phyloP scores from a whole-genome alignment of 2,113 vertebrate species.

The Poeciliopsis retropinna region DNA sequence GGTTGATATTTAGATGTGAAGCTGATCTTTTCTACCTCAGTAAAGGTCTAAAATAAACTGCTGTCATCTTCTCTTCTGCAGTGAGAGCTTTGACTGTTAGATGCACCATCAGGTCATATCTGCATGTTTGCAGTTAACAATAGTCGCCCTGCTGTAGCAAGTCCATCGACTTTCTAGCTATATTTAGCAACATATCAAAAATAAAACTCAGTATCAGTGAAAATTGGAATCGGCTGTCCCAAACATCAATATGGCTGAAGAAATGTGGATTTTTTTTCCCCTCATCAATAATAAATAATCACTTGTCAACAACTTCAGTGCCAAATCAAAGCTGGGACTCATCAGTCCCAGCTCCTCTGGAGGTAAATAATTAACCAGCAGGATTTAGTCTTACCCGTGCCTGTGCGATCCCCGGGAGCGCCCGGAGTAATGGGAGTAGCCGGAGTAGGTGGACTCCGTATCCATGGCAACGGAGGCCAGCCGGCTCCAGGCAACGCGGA shows the following conservation, averaged over 20 bases:
- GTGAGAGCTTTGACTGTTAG: no score
- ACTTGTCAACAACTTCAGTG: not conserved
- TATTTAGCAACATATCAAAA: no score
- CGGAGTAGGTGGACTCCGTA: slow-evolving; percentile 96
- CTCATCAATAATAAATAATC: not conserved
- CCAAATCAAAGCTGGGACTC: not conserved
- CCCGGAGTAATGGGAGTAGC: slow-evolving; percentile 95
- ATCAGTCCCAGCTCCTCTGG: not conserved
- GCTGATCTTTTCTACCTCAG: no score
- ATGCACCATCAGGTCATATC: no score
- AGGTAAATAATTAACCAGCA: slow-evolving; percentile 4
- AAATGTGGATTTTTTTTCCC: not conserved
- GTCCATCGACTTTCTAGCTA: no score
- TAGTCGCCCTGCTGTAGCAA: no score
- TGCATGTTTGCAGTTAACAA: no score
- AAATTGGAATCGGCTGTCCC: not conserved
- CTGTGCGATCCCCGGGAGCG: slow-evolving; percentile 93
- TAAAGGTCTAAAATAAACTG: no score
- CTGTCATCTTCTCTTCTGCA: no score
- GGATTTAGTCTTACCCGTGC: slow-evolving; percentile 84
- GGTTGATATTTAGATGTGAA: no score
- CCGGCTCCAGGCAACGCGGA: slow-evolving; percentile 32
- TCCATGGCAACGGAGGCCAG: slow-evolving; percentile 85
- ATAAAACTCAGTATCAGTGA: no score
- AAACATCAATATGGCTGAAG: not conserved